phyloP scores from a whole-genome alignment of 1,140 invertebrate species.

The Lordiphosa mommai region DNA sequence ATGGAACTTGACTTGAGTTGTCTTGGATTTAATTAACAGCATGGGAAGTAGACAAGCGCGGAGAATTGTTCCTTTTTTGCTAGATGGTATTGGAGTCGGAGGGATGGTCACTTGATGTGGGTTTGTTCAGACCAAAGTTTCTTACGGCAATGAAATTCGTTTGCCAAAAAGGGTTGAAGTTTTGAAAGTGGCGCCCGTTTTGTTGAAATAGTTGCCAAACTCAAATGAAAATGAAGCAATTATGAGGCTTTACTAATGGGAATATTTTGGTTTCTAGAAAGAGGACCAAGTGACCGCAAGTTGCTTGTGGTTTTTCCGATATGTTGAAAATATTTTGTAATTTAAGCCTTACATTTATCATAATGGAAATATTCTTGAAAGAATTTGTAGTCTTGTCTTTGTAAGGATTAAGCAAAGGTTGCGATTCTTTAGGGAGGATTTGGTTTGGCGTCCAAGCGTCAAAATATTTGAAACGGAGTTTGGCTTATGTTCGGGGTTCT shows the following conservation, averaged over 20 bases:
- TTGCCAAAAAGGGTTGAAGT: neutral
- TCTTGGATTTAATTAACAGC: constrained; percentile 75
- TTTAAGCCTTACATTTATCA: constrained; percentile 55
- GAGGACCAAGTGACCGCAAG: constrained; percentile 39
- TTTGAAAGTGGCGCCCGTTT: constrained; percentile 35
- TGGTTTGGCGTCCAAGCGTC: too few species aligned
- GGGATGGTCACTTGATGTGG: constrained; percentile 27
- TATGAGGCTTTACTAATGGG: constrained; percentile 76
- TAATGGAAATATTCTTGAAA: constrained; percentile 15
- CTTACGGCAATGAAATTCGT: constrained; percentile 28
- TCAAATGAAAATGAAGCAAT: constrained; percentile 61
- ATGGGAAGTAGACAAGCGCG: constrained; percentile 52
- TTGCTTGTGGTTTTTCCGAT: constrained; percentile 17
- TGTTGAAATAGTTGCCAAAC: constrained; percentile 54
- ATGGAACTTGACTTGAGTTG: constrained; percentile 58
- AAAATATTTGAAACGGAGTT: too few species aligned
- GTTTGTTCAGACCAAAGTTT: constrained; percentile 10
- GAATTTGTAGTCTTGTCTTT: neutral
- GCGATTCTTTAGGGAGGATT: too few species aligned
- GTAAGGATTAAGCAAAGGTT: too few species aligned
- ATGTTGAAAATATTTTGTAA: constrained; percentile 53
- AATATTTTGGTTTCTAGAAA: constrained; percentile 27
- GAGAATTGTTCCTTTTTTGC: constrained; percentile 31
- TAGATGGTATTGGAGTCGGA: neutral
- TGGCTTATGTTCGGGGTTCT: too few species aligned